Evolutionary conservation across 1,140 invertebrate genomes (phyloP), one percentile per base, ranked within the genome.

Genomic region (Trypoxylus dichotomus): DNA sequence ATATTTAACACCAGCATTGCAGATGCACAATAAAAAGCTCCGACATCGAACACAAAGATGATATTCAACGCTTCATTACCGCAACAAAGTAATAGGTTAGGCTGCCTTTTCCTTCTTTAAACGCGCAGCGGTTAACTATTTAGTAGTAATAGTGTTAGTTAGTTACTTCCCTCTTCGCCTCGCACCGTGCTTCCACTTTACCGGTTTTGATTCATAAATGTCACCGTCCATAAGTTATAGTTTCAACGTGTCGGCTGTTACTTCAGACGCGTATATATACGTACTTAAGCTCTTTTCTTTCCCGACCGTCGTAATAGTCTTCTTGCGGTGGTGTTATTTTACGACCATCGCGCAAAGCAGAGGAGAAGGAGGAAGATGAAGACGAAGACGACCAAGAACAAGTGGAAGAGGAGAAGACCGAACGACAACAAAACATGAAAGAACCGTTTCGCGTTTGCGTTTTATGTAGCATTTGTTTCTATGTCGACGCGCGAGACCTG

Each of bases 391-490:
- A 68, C 10, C n/a, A 19, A 29, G 24, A 21, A 54, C 2, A 21
- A 15, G 47, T 21, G 47, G 19, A 15, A 54, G 47, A 13, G 11
- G 13, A 21, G 19, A 54, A 15, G 47, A 15, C 3, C 47, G 47
- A 21, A 54, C 60, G 25, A 68, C 60, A 68, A 68, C 60, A 68
- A 68, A 68, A 79, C 79, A 78, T 80, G 79, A 78, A 79, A 79
- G 79, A 76, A 76, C 58, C 19, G 60, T 76, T 68, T 68, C 24
- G 60, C 60, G 60, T 68, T 68, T 29, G 47, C 21, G 60, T 68
- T 68, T 80, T 80, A 80, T 80, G 77, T 80, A 80, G 76, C 77
- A 78, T 80, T 80, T 80, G 79, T 80, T 76, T 71, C 76, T 76
- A 58, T 79, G 79, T 78, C 79, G 79, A 29, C 68, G 37, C 58